Percentiles rank a stretch among this genome's conserved stretches.
Conservation (phyloP, 2,888 invertebrate genomes). For the Brenthis hecate region DNA sequence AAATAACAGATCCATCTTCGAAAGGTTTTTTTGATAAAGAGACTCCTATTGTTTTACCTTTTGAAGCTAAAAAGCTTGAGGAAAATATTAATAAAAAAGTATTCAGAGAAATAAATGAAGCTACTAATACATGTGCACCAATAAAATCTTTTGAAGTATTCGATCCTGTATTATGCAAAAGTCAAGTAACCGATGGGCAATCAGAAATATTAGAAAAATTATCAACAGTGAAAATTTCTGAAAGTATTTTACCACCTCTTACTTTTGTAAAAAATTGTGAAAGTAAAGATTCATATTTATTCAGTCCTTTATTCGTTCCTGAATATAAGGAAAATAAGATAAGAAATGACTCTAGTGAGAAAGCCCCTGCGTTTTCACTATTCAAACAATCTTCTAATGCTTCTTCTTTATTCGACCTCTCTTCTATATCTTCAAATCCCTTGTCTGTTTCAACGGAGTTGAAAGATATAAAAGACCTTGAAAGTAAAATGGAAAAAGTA, state of each 20-base stretch:
- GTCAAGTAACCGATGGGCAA: neutral
- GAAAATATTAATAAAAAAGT: slow-evolving; percentile 17
- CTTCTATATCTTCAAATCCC: slow-evolving; percentile 22
- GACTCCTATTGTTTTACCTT: slow-evolving; percentile 27
- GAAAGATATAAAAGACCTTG: slow-evolving; percentile 20
- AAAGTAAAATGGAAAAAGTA: slow-evolving; percentile 25
- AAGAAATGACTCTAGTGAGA: neutral
- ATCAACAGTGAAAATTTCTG: neutral
- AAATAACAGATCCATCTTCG: slow-evolving; percentile 24
- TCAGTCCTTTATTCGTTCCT: neutral
- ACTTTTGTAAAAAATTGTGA: neutral
- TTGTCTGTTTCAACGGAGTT: slow-evolving; percentile 4
- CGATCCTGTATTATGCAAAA: neutral
- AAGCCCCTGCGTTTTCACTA: slow-evolving; percentile 25
- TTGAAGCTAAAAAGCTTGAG: slow-evolving; percentile 18
- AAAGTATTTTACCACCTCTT: neutral
- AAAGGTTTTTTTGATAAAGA: slow-evolving; percentile 31
- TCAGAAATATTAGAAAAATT: neutral
- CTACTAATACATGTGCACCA: slow-evolving; percentile 1
- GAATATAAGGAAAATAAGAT: too few relatives aligned
- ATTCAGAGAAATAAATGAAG: slow-evolving; percentile 1
- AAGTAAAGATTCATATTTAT: slow-evolving; percentile 1
- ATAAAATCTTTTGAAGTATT: neutral
- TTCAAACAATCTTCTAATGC: slow-evolving; percentile 21
- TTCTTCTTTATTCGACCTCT: slow-evolving; percentile 27